These are phyloP conservation scores for Tachina lurida DNA, from an alignment of 2,888 invertebrate genomes.

Conservation along the genomic window DNA sequence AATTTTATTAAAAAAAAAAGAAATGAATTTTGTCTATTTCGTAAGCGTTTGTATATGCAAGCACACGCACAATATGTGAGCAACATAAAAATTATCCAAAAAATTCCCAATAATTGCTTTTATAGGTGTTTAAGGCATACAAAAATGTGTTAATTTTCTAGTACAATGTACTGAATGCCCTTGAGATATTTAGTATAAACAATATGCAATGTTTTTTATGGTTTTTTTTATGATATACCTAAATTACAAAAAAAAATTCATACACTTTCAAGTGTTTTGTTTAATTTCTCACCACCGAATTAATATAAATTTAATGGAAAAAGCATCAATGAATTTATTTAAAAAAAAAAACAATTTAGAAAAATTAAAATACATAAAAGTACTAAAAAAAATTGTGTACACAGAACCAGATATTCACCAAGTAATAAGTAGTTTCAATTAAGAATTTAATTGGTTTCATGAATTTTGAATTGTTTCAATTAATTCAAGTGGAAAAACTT, in stretches of 20 bases:
- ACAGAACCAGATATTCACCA: no score
- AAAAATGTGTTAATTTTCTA: conserved; percentile 34
- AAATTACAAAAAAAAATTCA: no score
- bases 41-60: conserved; percentile 38
- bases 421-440: no score
- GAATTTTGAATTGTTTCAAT: no score
- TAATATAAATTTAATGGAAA: no score
- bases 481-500: no score
- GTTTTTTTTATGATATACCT: neutral
- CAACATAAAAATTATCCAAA: conserved; percentile 23
- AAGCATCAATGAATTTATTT: no score
- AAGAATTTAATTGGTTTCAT: no score
- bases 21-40: conserved; percentile 46
- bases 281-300: neutral
- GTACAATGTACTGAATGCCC: conserved; percentile 39
- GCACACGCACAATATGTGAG: neutral
- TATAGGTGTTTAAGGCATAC: conserved; percentile 2
- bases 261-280: neutral
- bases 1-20: conserved; percentile 9
- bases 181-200: conserved; percentile 39
- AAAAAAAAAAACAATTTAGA: no score
- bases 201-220: neutral
- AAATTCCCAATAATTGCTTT: conserved; percentile 29
- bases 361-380: no score
- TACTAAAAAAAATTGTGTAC: no score